Base-by-base conservation (phyloP, 2,888 invertebrate species). In the Poecilobothrus nobilitatus region DNA sequence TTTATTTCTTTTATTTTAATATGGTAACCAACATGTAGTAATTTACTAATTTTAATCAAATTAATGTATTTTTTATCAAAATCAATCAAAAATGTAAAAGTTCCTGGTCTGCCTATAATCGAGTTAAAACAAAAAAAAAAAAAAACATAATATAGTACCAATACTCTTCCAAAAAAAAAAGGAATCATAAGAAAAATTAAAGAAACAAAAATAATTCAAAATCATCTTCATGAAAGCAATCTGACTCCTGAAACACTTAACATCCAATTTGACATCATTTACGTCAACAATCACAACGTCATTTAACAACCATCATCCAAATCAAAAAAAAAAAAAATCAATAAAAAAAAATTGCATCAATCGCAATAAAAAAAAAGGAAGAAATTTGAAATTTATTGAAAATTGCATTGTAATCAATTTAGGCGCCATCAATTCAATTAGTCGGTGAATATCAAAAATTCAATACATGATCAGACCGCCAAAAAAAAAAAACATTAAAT, bases 201-300 rank as follows among this genome's bases (percentile, higher is more conserved):
- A 37, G 7, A 37, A 37, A 37, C 2, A 37, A 37, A 10, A 18
- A 18, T 15, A 53, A 53, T 53, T 53, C 15, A 53, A 53, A 53
- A 53, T 53, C 53, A 53, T 53, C 53, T 53, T 53, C 53, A 53
- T 53, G 53, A 53, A 53, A 53, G 53, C 18, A 53, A 53, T 53
- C 53, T 53, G 53, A n/a, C 53, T 53, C 18, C 53, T 53, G 53
- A 53, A 53, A 53, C 53, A 53, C 53, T 53, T 53, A 53, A 12
- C 53, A 18, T 53, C n/a, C 53, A 53, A 53, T 18, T 53, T 53
- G 53, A 53, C 53, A 53, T 18, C 53, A 53, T 53, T 53, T 53
- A 53, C 53, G 18, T 6, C 15, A 53, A 53, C 15, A 53, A 18
- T 53, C 18, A 18, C 15, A 53, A 53, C 53, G 53, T 53, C 53